A percentile compares a stretch with the other conserved stretches of the same genome.
Conservation (phyloP, 2,797 vertebrate genomes). For the Acropternis orthonyx region DNA sequence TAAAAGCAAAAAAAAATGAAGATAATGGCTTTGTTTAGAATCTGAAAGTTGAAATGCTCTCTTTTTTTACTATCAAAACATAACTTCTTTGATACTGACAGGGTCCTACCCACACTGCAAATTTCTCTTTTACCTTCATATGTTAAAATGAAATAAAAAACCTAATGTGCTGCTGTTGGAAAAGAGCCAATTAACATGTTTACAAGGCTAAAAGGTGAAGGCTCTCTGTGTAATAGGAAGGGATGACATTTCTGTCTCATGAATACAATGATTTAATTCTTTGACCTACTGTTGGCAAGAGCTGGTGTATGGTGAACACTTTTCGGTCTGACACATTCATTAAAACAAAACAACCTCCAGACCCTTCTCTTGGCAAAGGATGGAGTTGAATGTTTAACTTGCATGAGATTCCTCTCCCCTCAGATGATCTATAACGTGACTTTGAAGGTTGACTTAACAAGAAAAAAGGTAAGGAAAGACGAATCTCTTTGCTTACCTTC, state of each 20-base stretch:
- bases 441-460: conserved; percentile 25
- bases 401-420: background rate
- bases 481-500: conserved; percentile 46
- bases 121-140: background rate
- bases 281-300: conserved; percentile 62
- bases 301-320: conserved; percentile 28
- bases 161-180: background rate
- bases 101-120: background rate
- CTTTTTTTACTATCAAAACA: background rate
- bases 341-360: background rate
- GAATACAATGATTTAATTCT: conserved; percentile 65
- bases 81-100: background rate
- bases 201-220: conserved; percentile 53
- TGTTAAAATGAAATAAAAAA: background rate
- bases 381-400: conserved; percentile 26
- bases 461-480: background rate
- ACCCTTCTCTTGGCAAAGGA: background rate
- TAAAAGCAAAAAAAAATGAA: background rate
- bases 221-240: conserved; percentile 27
- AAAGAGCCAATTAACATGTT: conserved; percentile 30
- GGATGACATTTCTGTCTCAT: conserved; percentile 64
- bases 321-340: conserved; percentile 49
- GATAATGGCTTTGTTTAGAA: background rate
- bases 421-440: conserved; percentile 23
- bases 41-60: background rate